Evolutionary conservation across 2,113 vertebrate species (phyloP).

Genomic region (Eidolon helvum): DNA sequence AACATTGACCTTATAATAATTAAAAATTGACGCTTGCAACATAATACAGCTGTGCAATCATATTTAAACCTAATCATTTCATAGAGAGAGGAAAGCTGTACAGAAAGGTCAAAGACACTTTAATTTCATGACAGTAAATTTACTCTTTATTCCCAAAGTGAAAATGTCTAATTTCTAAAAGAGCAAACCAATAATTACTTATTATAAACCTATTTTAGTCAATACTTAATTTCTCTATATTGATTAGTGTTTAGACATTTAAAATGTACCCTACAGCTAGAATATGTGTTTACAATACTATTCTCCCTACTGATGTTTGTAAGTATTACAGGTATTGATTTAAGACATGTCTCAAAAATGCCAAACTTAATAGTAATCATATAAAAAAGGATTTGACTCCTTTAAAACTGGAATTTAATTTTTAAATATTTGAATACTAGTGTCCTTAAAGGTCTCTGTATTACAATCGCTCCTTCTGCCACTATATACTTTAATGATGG

Average conservation of each 20-base stretch:
- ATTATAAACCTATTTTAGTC: constrained; percentile 96
- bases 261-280: constrained; percentile 90
- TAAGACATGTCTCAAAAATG: constrained; percentile 89
- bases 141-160: constrained; percentile 88
- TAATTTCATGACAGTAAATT: constrained; percentile 86
- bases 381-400: constrained; percentile 75
- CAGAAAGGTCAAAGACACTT: constrained; percentile 86
- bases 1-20: constrained; percentile 90
- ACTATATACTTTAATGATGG: background rate
- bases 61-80: constrained; percentile 85
- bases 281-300: constrained; percentile 86
- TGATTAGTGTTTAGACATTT: constrained; percentile 96
- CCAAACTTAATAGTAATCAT: constrained; percentile 92
- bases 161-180: constrained; percentile 94
- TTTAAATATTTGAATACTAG: constrained; percentile 66
- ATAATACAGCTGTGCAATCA: constrained; percentile 85
- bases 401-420: constrained; percentile 70
- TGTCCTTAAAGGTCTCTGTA: constrained; percentile 5
- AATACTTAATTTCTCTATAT: constrained; percentile 98
- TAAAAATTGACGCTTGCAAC: constrained; percentile 87
- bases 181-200: constrained; percentile 97
- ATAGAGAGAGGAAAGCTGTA: constrained; percentile 80
- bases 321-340: constrained; percentile 93
- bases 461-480: background rate
- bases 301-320: constrained; percentile 86